Conservation (phyloP, 2,888 invertebrate species). For the Ophion slaviceki region DNA sequence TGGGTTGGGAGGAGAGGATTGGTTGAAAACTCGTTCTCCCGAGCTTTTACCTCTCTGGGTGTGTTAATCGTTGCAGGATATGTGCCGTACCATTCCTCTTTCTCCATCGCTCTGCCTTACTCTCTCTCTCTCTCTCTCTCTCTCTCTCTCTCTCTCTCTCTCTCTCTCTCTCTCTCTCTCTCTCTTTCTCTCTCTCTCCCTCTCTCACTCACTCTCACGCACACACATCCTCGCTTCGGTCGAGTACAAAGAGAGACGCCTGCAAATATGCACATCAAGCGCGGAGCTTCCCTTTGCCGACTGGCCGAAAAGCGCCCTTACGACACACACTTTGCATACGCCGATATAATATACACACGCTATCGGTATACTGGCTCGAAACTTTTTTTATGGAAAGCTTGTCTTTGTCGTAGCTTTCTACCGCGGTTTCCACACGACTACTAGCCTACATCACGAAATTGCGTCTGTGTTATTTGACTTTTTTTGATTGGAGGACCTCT, state of each 20-base stretch:
- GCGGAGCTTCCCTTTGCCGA: slow-evolving; percentile 48
- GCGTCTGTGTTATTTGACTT: slow-evolving; percentile 5
- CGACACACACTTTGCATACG: slow-evolving; percentile 23
- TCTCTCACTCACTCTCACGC: slow-evolving; percentile 11
- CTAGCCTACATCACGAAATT: slow-evolving; percentile 15
- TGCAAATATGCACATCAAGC: slow-evolving; percentile 62
- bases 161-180: slow-evolving; percentile 5
- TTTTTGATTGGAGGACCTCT: not conserved
- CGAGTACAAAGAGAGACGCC: slow-evolving; percentile 61
- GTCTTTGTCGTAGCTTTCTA: slow-evolving; percentile 14
- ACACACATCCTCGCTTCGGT: not conserved
- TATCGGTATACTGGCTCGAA: not conserved
- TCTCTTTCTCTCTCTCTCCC: slow-evolving; percentile 12
- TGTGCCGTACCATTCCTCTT: not conserved
- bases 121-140: slow-evolving; percentile 7
- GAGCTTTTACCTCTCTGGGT: slow-evolving; percentile 58
- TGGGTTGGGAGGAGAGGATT: slow-evolving; percentile 42
- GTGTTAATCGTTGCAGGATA: slow-evolving; percentile 57
- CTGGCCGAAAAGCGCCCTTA: slow-evolving; percentile 19
- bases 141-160: slow-evolving; percentile 17
- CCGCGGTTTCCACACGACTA: slow-evolving; percentile 28
- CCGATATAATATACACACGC: not conserved
- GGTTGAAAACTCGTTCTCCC: slow-evolving; percentile 62
- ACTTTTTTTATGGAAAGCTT: slow-evolving; percentile 39
- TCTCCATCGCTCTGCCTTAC: not conserved